Percentiles rank a stretch among this genome's conserved stretches.
Evolutionary conservation across 2,888 invertebrate genomes (phyloP).

Genomic region (Limnephilus lunatus): DNA sequence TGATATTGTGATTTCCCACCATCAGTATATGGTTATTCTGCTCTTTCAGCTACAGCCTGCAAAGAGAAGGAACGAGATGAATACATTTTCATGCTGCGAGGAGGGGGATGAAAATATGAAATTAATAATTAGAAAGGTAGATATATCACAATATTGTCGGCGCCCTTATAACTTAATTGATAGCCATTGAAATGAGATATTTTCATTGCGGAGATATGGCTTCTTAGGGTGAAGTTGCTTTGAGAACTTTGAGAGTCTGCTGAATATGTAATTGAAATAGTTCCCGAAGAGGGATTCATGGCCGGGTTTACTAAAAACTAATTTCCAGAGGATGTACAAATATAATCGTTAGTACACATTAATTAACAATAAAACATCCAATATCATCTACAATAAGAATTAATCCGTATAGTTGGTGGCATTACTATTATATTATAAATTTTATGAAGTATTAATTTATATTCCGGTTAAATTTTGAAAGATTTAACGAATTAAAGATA

Average conservation of each 20-base stretch:
- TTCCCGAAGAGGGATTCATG: neutral
- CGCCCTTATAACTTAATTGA: constrained; percentile 34
- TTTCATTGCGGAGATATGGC: constrained; percentile 41
- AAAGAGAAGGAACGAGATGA: constrained; percentile 51
- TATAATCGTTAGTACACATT: neutral
- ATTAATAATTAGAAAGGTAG: constrained; percentile 33
- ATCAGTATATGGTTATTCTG: constrained; percentile 19
- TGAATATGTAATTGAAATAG: constrained; percentile 41
- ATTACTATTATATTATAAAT: neutral
- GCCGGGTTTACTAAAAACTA: neutral
- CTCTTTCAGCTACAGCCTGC: constrained; percentile 44
- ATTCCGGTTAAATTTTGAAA: neutral
- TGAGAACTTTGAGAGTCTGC: constrained; percentile 20
- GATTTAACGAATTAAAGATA: neutral
- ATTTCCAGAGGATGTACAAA: neutral
- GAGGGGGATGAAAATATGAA: neutral
- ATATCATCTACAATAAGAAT: neutral
- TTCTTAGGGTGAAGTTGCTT: constrained; percentile 38
- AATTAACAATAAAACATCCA: neutral
- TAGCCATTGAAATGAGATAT: constrained; percentile 51
- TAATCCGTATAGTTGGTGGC: neutral
- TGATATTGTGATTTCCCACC: constrained; percentile 43
- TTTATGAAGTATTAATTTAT: neutral
- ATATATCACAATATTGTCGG: neutral
- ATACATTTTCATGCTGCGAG: neutral